Conservation (phyloP, 1,140 invertebrate genomes). For the Zaprionus ornatus region DNA sequence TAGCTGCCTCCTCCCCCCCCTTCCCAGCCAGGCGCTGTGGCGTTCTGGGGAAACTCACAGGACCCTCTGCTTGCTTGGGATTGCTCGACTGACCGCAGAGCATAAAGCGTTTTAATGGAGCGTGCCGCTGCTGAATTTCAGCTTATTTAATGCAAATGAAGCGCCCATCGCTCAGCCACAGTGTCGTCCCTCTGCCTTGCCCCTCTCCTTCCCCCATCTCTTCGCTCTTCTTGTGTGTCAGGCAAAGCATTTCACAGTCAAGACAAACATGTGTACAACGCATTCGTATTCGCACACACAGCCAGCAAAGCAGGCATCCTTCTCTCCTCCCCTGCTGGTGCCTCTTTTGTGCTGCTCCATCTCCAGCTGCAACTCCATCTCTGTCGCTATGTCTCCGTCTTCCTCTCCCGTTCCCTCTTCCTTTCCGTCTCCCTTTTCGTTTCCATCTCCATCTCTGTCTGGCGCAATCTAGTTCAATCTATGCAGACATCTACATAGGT, state of each 20-base stretch:
- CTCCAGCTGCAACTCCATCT: not conserved
- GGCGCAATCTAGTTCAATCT: conserved; percentile 45
- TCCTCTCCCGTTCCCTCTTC: not conserved
- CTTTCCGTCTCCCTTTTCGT: not conserved
- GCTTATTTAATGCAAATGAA: conserved; percentile 84
- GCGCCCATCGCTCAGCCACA: conserved; percentile 52
- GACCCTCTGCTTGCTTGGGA: conserved; percentile 3
- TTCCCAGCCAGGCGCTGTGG: not conserved
- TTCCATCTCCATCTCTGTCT: conserved; percentile 10
- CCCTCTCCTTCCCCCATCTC: conserved; percentile 1
- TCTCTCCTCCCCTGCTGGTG: not conserved
- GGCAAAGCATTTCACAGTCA: conserved; percentile 68
- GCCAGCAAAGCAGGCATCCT: conserved; percentile 23
- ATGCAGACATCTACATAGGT: conserved; percentile 53
- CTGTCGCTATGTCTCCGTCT: conserved; percentile 2
- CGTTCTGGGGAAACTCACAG: conserved; percentile 51
- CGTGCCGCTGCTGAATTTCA: conserved; percentile 81
- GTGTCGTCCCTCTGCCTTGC: not conserved
- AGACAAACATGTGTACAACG: conserved; percentile 45
- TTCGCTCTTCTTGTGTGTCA: not conserved
- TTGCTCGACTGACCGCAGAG: conserved; percentile 49
- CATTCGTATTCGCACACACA: conserved; percentile 26
- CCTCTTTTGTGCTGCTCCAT: not conserved
- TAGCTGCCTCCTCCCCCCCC: not conserved
- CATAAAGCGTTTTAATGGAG: conserved; percentile 77